These are phyloP conservation scores for Mastomys natalensis DNA, from an alignment of 2,113 vertebrate species.

Conservation along the genomic window DNA sequence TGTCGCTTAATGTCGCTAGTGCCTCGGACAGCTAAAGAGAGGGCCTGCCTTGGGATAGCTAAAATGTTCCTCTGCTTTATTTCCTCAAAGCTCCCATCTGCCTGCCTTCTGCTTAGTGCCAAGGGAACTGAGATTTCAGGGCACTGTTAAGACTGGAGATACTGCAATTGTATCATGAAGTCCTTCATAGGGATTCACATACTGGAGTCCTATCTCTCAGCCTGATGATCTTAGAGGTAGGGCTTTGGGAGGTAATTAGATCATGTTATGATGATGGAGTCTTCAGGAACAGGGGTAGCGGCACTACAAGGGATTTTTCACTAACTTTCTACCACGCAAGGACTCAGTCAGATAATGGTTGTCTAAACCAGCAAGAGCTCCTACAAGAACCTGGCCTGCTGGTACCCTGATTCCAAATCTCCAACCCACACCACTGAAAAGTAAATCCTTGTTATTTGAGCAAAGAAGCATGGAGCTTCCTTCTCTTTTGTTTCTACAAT, in stretches of 20 bases:
- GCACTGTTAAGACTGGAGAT: slow-evolving; percentile 63
- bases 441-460: background rate
- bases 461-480: no score
- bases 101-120: slow-evolving; percentile 20
- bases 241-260: background rate
- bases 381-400: background rate
- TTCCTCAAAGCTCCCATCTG: slow-evolving; percentile 75
- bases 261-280: background rate
- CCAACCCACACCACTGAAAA: background rate
- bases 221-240: background rate
- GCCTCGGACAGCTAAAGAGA: slow-evolving; percentile 57
- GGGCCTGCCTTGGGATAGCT: slow-evolving; percentile 48
- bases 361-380: background rate
- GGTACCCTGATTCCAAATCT: background rate
- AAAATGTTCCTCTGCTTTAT: slow-evolving; percentile 63
- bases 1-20: slow-evolving; percentile 70
- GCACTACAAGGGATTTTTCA: background rate
- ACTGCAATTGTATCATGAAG: slow-evolving; percentile 61
- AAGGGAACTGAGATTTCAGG: slow-evolving; percentile 72
- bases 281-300: background rate
- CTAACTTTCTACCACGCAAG: background rate
- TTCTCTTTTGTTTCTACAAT: background rate
- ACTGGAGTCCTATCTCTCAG: background rate
- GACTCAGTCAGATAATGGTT: background rate
- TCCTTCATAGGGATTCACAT: slow-evolving; percentile 55